Conservation (phyloP, 1,140 invertebrate species). For the Pachypeltis micranthus region DNA sequence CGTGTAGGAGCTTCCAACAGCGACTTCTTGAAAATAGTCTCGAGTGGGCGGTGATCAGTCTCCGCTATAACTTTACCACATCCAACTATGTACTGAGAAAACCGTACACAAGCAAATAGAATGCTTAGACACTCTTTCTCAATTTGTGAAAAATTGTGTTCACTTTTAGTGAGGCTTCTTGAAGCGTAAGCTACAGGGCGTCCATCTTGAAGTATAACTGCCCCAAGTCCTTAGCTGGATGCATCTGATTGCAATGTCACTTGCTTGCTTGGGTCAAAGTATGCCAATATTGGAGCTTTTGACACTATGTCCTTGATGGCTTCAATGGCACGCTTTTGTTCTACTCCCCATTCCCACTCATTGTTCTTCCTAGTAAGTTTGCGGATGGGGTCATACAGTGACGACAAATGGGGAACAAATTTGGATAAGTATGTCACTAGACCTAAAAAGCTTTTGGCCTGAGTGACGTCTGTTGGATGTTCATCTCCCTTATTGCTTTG, state of each 20-base stretch:
- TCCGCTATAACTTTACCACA: constrained; percentile 27
- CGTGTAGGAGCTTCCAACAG: constrained; percentile 27
- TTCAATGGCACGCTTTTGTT: too few relatives aligned
- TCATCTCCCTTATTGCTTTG: not conserved
- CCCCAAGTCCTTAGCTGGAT: constrained; percentile 26
- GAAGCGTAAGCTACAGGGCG: constrained; percentile 33
- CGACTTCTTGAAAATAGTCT: constrained; percentile 26
- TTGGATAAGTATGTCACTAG: constrained; percentile 30
- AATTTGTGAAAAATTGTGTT: constrained; percentile 28
- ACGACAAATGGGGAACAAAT: constrained; percentile 25
- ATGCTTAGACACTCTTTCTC: constrained; percentile 33
- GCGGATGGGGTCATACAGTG: constrained; percentile 19
- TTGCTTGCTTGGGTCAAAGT: constrained; percentile 26
- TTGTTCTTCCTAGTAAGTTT: constrained; percentile 22
- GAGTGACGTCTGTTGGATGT: not conserved
- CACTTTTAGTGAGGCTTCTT: constrained; percentile 28
- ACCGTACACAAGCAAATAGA: constrained; percentile 28
- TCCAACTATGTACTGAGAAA: constrained; percentile 32
- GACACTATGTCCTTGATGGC: too few relatives aligned
- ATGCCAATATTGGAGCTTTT: constrained; percentile 23
- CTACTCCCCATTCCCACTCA: constrained; percentile 20
- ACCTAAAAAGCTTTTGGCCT: constrained; percentile 25
- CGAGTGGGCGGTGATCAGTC: constrained; percentile 35
- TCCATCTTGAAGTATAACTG: constrained; percentile 28
- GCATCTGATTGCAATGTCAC: constrained; percentile 30